phyloP scores from a whole-genome alignment of 2,797 vertebrate genomes.

The Sus cebifrons region DNA sequence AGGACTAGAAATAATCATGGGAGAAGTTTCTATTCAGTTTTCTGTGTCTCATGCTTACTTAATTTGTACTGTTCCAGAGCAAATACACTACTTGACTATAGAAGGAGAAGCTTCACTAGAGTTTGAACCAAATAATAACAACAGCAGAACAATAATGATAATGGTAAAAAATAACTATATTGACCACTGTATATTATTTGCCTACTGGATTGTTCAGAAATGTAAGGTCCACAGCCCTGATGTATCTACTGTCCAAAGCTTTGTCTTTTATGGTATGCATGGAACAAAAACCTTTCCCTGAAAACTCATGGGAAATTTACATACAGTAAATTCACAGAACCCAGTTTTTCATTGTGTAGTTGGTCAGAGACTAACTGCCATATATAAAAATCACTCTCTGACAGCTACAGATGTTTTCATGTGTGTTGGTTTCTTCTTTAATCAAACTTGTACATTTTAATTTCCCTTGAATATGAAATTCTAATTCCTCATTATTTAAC shows the following conservation, averaged over 20 bases:
- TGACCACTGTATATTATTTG: background rate
- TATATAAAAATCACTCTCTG: background rate
- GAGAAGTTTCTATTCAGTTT: background rate
- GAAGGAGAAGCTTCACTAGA: background rate
- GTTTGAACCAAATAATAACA: background rate
- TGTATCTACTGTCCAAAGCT: background rate
- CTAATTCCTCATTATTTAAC: constrained; percentile 4
- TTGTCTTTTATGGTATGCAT: background rate
- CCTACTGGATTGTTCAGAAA: background rate
- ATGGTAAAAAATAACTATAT: background rate
- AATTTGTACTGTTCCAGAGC: background rate
- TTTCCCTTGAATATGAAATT: constrained; percentile 47
- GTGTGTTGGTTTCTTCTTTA: background rate
- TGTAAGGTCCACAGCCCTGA: background rate
- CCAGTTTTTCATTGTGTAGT: background rate
- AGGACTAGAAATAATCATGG: background rate
- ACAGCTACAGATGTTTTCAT: background rate
- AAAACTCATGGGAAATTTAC: background rate
- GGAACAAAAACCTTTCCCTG: background rate
- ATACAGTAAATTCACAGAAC: background rate
- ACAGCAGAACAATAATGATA: background rate
- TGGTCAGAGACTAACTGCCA: background rate
- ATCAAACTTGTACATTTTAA: background rate
- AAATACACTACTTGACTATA: background rate
- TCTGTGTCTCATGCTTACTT: background rate